Percentiles rank a stretch among this genome's conserved stretches.
Conservation (phyloP, 1,140 invertebrate species). For the Coboldia fuscipes region DNA sequence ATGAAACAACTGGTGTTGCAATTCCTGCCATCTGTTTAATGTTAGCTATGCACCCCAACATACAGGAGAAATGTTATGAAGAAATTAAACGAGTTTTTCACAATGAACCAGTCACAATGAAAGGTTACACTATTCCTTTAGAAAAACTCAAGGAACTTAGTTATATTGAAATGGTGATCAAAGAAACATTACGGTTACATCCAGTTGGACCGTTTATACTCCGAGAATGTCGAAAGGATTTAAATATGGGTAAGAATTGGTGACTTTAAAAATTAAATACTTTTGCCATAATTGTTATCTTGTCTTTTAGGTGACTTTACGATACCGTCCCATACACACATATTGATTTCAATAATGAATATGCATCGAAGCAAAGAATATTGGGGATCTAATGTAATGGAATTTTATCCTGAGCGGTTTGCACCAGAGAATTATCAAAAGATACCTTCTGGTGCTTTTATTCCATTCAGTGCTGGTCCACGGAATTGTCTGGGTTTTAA, state of each 20-base stretch:
- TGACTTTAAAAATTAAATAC: too few relatives aligned
- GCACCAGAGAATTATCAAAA: conserved; percentile 16
- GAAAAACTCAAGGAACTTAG: conserved; percentile 5
- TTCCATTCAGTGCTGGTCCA: conserved; percentile 31
- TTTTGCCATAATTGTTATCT: too few relatives aligned
- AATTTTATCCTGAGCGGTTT: conserved; percentile 35
- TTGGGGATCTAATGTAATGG: conserved; percentile 26
- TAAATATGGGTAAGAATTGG: too few relatives aligned
- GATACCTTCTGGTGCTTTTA: conserved; percentile 21
- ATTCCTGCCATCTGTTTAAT: conserved; percentile 4
- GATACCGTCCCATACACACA: conserved; percentile 11
- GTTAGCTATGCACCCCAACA: conserved; percentile 7
- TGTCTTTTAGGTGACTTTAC: too few relatives aligned
- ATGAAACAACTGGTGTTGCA: conserved; percentile 4
- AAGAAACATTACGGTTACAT: conserved; percentile 7
- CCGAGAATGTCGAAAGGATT: conserved; percentile 4
- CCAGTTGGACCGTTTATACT: conserved; percentile 6
- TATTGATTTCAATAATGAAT: conserved; percentile 12
- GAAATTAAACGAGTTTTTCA: conserved; percentile 4
- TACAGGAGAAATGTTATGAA: conserved; percentile 6
- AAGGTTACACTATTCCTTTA: too few relatives aligned
- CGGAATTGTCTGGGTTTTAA: conserved; percentile 33
- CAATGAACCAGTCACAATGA: neutral
- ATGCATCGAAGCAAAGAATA: conserved; percentile 10
- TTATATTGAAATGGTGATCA: conserved; percentile 7